phyloP scores from a whole-genome alignment of 2,113 vertebrate species.

The Barnardius zonarius region DNA sequence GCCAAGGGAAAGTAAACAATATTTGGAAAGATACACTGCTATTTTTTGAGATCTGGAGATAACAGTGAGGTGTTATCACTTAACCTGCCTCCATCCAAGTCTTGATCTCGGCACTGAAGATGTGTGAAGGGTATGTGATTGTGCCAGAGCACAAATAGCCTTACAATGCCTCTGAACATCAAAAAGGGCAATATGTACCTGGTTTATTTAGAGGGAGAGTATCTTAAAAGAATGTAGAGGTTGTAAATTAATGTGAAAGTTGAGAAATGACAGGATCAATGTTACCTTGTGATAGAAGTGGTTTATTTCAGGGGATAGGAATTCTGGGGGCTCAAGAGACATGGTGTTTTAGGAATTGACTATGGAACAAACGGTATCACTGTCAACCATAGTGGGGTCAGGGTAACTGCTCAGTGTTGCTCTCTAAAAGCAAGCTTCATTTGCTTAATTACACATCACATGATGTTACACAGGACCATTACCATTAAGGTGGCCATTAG shows the following conservation, averaged over 20 bases:
- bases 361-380: neutral
- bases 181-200: neutral
- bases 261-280: neutral
- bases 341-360: neutral
- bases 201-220: neutral
- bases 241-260: neutral
- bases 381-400: neutral
- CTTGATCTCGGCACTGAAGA: neutral
- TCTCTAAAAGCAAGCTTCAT: neutral
- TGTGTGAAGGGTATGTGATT: neutral
- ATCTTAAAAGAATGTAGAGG: neutral
- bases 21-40: neutral
- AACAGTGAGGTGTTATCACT: neutral
- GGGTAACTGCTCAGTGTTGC: neutral
- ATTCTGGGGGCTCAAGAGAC: neutral
- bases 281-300: neutral
- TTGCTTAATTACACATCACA: neutral
- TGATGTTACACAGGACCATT: neutral
- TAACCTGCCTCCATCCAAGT: neutral
- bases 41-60: neutral
- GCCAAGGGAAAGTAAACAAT: neutral
- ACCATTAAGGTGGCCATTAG: neutral
- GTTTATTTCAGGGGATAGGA: neutral
- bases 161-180: neutral
- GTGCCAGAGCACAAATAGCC: neutral